These are phyloP conservation scores for Cynocephalus volans DNA, from an alignment of 2,113 vertebrate genomes.

Conservation along the genomic window DNA sequence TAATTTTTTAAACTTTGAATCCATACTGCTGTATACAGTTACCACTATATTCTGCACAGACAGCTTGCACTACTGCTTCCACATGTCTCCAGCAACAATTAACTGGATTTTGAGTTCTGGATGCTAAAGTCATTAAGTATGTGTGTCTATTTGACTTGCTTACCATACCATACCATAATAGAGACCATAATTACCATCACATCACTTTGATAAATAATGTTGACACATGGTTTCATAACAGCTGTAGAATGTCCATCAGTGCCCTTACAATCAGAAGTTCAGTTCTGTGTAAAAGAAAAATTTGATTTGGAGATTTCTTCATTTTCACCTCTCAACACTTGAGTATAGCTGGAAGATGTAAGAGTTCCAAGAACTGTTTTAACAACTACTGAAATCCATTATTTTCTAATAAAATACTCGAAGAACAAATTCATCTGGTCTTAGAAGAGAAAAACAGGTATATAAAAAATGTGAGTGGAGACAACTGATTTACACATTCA, in stretches of 20 bases:
- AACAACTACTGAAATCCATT: conserved; percentile 46
- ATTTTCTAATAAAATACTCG: conserved; percentile 38
- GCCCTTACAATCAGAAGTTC: conserved; percentile 52
- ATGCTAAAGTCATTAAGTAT: conserved; percentile 72
- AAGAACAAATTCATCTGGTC: conserved; percentile 36
- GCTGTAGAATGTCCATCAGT: conserved; percentile 79
- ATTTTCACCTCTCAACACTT: not conserved
- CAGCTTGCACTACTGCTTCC: conserved; percentile 65
- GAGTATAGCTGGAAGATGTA: not conserved
- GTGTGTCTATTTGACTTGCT: conserved; percentile 71
- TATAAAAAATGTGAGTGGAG: conserved; percentile 8
- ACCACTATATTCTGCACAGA: not conserved
- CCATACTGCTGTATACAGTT: conserved; percentile 56
- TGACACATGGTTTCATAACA: conserved; percentile 82
- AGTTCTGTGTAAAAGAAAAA: conserved; percentile 52
- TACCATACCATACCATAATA: conserved; percentile 43
- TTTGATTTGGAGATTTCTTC: not conserved
- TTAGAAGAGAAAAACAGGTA: conserved; percentile 33
- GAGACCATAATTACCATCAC: conserved; percentile 69
- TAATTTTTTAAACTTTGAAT: conserved; percentile 78
- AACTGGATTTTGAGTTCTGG: conserved; percentile 36
- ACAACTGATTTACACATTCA: conserved; percentile 76
- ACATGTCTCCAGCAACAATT: conserved; percentile 66
- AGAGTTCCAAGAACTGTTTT: conserved; percentile 26
- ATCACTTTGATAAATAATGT: conserved; percentile 82